Percentiles rank a stretch among this genome's conserved stretches.
Conservation (phyloP, 2,113 vertebrate species). For the Lepus timidus region DNA sequence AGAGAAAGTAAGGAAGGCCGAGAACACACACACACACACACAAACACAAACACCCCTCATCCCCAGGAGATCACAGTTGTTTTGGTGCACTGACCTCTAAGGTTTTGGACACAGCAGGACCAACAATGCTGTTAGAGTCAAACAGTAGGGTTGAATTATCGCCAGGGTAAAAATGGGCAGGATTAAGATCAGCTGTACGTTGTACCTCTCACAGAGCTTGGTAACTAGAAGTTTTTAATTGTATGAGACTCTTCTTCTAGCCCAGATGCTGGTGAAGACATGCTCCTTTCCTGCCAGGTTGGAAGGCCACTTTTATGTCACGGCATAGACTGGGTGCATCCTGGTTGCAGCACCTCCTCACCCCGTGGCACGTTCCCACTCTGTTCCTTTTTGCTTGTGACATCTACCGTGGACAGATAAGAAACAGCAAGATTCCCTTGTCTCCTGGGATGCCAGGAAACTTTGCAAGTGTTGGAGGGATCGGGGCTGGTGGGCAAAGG, state of each 20-base stretch:
- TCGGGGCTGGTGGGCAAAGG: neutral
- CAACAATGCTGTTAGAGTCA: neutral
- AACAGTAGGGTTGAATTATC: neutral
- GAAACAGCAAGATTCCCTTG: neutral
- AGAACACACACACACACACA: neutral
- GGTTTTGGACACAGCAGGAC: neutral
- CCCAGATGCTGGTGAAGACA: neutral
- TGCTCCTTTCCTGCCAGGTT: neutral
- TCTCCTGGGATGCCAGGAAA: neutral
- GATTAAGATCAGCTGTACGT: neutral
- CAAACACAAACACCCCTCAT: neutral
- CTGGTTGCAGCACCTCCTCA: neutral
- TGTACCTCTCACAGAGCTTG: neutral
- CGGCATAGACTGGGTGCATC: neutral
- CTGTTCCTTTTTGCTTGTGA: neutral
- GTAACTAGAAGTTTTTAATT: neutral
- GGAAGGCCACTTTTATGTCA: neutral
- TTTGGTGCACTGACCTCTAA: neutral
- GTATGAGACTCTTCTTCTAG: neutral
- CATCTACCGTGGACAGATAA: neutral
- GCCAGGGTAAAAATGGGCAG: constrained; percentile 2
- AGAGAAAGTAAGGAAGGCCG: neutral
- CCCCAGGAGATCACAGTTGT: neutral
- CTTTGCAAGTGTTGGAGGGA: neutral
- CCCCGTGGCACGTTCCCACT: neutral